A percentile compares a stretch with the other conserved stretches of the same genome.
phyloP scores from a whole-genome alignment of 2,797 vertebrate species.

The Taeniopygia guttata region DNA sequence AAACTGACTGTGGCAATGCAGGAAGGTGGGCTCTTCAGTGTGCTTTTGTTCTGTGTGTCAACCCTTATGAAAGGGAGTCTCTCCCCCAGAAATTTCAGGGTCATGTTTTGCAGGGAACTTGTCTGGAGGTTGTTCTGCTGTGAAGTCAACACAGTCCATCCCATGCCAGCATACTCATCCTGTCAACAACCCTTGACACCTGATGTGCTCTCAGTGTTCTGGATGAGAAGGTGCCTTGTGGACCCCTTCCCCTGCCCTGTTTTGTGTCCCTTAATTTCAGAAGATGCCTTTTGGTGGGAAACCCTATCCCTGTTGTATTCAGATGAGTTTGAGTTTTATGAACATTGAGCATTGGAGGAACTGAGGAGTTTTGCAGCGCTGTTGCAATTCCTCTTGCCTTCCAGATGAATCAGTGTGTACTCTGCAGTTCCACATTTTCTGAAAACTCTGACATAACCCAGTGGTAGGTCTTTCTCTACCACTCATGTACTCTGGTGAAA shows the following conservation, averaged over 20 bases:
- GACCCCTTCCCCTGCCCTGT: neutral
- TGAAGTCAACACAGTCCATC: neutral
- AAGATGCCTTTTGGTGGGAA: neutral
- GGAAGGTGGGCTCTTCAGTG: neutral
- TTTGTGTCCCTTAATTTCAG: neutral
- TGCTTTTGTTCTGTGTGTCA: neutral
- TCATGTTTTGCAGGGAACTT: neutral
- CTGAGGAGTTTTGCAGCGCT: neutral
- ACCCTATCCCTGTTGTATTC: neutral
- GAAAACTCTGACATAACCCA: neutral
- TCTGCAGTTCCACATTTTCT: neutral
- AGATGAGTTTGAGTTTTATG: neutral
- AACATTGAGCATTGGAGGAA: rapidly evolving
- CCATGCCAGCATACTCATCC: neutral
- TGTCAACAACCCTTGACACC: neutral
- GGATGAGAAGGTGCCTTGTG: neutral
- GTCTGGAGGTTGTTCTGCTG: neutral
- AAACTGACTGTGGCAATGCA: neutral
- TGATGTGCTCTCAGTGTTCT: neutral
- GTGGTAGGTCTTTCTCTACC: neutral
- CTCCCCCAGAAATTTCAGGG: neutral
- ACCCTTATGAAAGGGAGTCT: neutral
- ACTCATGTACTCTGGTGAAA: neutral
- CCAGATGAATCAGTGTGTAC: rapidly evolving
- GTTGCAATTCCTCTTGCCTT: neutral